Conservation (phyloP, 1,140 invertebrate species). For the Adoxophyes honmai region DNA sequence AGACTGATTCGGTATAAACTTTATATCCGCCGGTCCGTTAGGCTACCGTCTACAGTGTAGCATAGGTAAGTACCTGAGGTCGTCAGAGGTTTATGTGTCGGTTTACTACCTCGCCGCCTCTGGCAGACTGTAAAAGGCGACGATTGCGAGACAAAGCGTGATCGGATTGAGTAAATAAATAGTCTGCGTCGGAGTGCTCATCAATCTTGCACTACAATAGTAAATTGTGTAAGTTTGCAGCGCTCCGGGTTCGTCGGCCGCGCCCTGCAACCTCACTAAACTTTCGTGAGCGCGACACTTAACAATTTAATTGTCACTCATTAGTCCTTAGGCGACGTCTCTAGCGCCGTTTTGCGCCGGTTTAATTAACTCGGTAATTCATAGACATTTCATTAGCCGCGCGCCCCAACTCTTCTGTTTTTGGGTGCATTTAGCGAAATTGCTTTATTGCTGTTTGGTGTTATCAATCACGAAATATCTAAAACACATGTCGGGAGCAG, state of each 20-base stretch:
- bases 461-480: conserved; percentile 44
- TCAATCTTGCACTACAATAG: conserved; percentile 59
- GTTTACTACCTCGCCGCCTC: conserved; percentile 41
- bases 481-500: conserved; percentile 25
- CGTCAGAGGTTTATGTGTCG: conserved; percentile 45
- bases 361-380: conserved; percentile 50
- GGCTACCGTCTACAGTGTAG: conserved; percentile 20
- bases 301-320: conserved; percentile 70
- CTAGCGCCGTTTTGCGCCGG: conserved; percentile 38
- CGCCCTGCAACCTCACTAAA: conserved; percentile 59
- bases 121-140: conserved; percentile 53
- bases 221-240: conserved; percentile 62
- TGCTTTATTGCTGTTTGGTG: conserved; percentile 22
- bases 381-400: conserved; percentile 45
- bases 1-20: too few species aligned
- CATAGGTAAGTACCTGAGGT: conserved; percentile 27
- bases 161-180: conserved; percentile 69
- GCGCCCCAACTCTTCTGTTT: conserved; percentile 17
- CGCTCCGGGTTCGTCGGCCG: conserved; percentile 50
- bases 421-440: conserved; percentile 22
- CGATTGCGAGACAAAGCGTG: conserved; percentile 63
- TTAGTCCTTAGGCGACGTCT: conserved; percentile 56
- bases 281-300: conserved; percentile 59
- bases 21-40: conserved; percentile 25
- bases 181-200: conserved; percentile 58